Conservation (phyloP, 2,113 vertebrate genomes). For the Nestor notabilis region DNA sequence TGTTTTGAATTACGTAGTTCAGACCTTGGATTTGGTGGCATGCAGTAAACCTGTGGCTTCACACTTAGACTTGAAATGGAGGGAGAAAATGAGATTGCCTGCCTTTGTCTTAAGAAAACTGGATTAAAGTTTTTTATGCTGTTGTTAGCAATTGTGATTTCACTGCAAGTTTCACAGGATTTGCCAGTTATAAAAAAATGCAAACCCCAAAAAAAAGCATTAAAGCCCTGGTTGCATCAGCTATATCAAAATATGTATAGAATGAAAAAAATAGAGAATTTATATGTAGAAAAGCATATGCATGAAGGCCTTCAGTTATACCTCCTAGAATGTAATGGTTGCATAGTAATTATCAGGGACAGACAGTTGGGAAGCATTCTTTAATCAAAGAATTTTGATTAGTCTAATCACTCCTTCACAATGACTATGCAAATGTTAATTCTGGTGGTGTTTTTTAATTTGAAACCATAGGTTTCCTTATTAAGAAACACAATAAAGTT, state of each 20-base stretch:
- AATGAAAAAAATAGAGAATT: neutral
- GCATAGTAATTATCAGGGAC: slow-evolving; percentile 55
- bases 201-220: accelerated
- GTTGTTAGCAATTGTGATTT: neutral
- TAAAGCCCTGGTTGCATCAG: neutral
- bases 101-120: neutral
- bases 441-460: slow-evolving; percentile 55
- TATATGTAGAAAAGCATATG: neutral
- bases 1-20: neutral
- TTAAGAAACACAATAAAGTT: slow-evolving; percentile 61
- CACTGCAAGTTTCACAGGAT: neutral
- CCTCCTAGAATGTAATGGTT: neutral
- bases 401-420: slow-evolving; percentile 63
- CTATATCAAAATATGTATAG: neutral
- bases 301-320: neutral
- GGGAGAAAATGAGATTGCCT: neutral
- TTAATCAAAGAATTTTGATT: slow-evolving; percentile 75
- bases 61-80: neutral
- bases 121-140: neutral
- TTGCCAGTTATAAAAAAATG: neutral
- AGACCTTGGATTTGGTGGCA: neutral
- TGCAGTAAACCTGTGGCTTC: neutral
- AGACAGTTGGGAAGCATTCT: slow-evolving; percentile 48
- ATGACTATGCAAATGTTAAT: slow-evolving; percentile 62
- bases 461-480: slow-evolving; percentile 65